Evolutionary conservation across 2,888 invertebrate genomes (phyloP).

Genomic region (Sarcophaga carnaria): DNA sequence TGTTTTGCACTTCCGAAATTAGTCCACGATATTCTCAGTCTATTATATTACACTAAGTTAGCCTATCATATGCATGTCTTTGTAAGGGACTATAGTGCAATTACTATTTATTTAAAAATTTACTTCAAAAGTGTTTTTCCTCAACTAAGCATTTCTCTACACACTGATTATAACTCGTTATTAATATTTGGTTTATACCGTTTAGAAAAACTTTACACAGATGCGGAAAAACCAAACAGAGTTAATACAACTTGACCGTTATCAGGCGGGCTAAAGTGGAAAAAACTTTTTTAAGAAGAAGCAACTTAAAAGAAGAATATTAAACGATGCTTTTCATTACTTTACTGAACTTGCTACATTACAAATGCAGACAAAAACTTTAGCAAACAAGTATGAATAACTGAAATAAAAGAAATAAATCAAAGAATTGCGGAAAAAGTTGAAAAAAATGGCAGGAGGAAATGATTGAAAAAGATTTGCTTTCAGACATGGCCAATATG

Average conservation of each 20-base stretch:
- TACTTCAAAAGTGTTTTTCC: no score
- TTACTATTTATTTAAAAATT: no score
- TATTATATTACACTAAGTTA: no score
- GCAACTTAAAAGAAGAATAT: constrained; percentile 28
- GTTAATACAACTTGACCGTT: constrained; percentile 65
- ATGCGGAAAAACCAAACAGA: constrained; percentile 24
- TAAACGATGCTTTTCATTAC: background rate
- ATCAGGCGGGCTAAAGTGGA: constrained; percentile 31
- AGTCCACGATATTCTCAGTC: no score
- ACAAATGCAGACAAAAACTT: constrained; percentile 56
- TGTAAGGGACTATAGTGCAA: no score
- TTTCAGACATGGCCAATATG: constrained; percentile 55
- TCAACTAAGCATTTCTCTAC: no score
- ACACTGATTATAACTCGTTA: no score
- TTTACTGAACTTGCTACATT: constrained; percentile 14
- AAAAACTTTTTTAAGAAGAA: background rate
- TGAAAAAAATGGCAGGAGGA: constrained; percentile 37
- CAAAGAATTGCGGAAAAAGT: background rate
- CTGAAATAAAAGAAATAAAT: constrained; percentile 1
- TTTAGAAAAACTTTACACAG: no score
- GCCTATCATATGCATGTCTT: no score
- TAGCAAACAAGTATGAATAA: constrained; percentile 35
- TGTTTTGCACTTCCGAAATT: no score
- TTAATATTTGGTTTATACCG: no score
- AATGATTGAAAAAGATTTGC: constrained; percentile 64